These are phyloP conservation scores for Uloborus diversus DNA, from an alignment of 1,140 invertebrate genomes.

Conservation along the genomic window DNA sequence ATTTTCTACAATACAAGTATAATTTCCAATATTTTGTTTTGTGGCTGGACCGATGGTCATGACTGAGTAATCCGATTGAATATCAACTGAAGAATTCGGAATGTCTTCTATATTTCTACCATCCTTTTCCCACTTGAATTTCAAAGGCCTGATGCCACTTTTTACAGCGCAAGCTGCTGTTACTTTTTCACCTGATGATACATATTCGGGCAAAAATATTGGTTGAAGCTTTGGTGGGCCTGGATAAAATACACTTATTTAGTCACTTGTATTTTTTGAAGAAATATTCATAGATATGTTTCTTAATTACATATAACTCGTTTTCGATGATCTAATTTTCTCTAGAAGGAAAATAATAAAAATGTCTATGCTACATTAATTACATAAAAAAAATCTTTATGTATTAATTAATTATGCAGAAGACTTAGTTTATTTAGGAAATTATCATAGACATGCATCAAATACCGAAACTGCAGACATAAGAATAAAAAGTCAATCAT, in stretches of 20 bases:
- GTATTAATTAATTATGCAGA: no score
- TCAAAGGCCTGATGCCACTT: background rate
- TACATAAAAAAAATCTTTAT: no score
- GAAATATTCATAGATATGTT: no score
- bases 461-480: no score
- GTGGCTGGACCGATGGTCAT: background rate
- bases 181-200: background rate
- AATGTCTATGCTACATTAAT: no score
- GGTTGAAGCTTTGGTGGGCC: background rate
- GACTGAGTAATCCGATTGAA: background rate
- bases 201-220: background rate
- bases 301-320: no score
- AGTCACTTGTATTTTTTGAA: no score
- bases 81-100: background rate
- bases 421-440: no score
- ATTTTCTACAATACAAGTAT: constrained; percentile 2
- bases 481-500: no score
- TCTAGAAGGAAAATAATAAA: no score
- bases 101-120: background rate
- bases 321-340: no score
- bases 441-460: no score
- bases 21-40: background rate
- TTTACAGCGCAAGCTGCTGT: background rate
- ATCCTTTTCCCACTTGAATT: background rate
- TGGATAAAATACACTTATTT: background rate